Conservation (phyloP, 2,888 invertebrate species). For the Acholoe squamosa region DNA sequence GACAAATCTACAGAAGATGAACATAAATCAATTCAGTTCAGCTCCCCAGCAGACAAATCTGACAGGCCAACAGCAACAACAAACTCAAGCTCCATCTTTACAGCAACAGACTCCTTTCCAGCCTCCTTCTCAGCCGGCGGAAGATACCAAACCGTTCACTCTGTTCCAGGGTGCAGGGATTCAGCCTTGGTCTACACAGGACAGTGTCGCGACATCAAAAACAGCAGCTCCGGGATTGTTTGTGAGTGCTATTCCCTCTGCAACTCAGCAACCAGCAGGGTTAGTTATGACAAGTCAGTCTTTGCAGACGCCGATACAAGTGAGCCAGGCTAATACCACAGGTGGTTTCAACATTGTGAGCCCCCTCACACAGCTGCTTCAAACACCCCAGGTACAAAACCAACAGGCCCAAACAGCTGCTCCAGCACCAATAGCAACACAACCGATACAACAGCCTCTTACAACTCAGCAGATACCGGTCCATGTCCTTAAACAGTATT, state of each 20-base stretch:
- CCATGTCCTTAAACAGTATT: too few species aligned
- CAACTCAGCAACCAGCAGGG: neutral
- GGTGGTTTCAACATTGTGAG: conserved; percentile 30
- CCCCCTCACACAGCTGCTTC: conserved; percentile 22
- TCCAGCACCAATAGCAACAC: too few species aligned
- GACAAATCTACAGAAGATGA: neutral
- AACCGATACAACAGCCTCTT: neutral
- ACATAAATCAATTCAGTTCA: neutral
- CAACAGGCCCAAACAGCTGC: conserved; percentile 8
- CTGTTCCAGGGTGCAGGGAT: neutral
- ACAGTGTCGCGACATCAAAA: neutral
- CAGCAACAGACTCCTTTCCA: neutral
- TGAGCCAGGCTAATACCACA: neutral
- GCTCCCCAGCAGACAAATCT: neutral
- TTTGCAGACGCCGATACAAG: conserved; percentile 41
- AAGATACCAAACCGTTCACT: neutral
- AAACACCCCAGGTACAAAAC: neutral
- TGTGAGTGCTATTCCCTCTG: neutral
- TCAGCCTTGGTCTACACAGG: neutral
- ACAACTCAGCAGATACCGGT: neutral
- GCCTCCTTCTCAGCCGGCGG: neutral
- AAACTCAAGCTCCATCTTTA: neutral
- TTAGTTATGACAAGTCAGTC: neutral
- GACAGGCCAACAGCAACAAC: neutral
- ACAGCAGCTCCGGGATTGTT: neutral